A percentile compares a stretch with the other conserved stretches of the same genome.
Conservation (phyloP, 2,797 vertebrate genomes). For the Sebastes wilsoni region DNA sequence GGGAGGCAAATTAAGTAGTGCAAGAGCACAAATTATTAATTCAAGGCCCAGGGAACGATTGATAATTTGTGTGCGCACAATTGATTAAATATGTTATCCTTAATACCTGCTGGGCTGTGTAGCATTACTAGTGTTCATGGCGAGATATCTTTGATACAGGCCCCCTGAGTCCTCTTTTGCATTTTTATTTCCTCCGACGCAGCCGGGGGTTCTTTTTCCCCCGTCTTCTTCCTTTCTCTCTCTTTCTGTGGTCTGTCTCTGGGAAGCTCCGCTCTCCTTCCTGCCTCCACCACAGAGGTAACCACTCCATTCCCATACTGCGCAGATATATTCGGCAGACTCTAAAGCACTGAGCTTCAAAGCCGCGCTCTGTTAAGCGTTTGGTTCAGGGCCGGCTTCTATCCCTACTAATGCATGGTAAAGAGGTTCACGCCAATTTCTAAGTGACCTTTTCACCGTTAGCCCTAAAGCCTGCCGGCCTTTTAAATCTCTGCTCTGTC, state of each 20-base stretch:
- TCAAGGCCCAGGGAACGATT: neutral
- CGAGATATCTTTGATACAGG: conserved; percentile 13
- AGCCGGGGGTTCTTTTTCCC: conserved; percentile 17
- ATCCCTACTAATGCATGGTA: conserved; percentile 55
- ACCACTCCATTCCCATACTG: conserved; percentile 29
- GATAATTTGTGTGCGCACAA: conserved; percentile 23
- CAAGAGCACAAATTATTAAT: conserved; percentile 39
- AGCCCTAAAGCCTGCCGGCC: conserved; percentile 25
- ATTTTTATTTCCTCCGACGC: conserved; percentile 51
- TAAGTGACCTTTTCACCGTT: conserved; percentile 48
- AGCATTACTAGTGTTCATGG: neutral
- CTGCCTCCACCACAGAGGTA: conserved; percentile 30
- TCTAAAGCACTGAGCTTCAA: conserved; percentile 61
- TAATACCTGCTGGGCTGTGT: conserved; percentile 23
- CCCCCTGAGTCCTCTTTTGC: conserved; percentile 34
- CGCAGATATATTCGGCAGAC: conserved; percentile 41
- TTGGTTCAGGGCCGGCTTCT: conserved; percentile 41
- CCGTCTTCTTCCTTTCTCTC: neutral
- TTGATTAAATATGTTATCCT: conserved; percentile 25
- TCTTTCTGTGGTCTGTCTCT: conserved; percentile 1
- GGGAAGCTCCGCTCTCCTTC: conserved; percentile 27
- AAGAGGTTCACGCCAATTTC: conserved; percentile 58
- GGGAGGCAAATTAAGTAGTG: conserved; percentile 22
- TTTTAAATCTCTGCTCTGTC: conserved; percentile 26
- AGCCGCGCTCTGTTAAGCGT: conserved; percentile 52